These are phyloP conservation scores for Dorcus hopei DNA, from an alignment of 2,888 invertebrate species.

Conservation along the genomic window DNA sequence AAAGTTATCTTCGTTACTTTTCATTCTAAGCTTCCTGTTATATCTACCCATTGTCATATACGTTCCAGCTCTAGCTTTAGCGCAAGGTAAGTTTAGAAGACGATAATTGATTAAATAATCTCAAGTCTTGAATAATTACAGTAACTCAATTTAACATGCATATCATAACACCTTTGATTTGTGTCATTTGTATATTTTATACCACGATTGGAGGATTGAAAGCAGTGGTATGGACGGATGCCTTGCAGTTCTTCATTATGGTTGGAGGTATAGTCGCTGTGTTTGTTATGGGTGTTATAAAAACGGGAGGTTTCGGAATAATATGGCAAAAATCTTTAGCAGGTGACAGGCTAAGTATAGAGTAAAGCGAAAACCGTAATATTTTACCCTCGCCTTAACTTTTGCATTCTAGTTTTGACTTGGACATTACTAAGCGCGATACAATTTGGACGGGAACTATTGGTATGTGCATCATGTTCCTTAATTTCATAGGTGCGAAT, in stretches of 20 bases:
- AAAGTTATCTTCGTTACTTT: slow-evolving; percentile 59
- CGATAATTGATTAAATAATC: too few relatives aligned
- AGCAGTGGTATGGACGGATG: slow-evolving; percentile 65
- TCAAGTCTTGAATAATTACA: slow-evolving; percentile 32
- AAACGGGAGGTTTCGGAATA: slow-evolving; percentile 55
- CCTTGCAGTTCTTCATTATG: slow-evolving; percentile 58
- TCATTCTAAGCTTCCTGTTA: slow-evolving; percentile 57
- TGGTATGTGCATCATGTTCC: slow-evolving; percentile 54
- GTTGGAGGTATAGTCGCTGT: slow-evolving; percentile 55
- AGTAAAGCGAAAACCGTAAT: slow-evolving; percentile 40
- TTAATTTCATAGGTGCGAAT: slow-evolving; percentile 55
- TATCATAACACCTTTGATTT: slow-evolving; percentile 64
- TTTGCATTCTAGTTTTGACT: slow-evolving; percentile 54
- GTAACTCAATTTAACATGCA: slow-evolving; percentile 68
- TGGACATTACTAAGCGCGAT: slow-evolving; percentile 57
- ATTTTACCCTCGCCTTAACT: too few relatives aligned
- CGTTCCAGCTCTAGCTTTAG: slow-evolving; percentile 67
- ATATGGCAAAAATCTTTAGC: slow-evolving; percentile 58
- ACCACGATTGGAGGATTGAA: slow-evolving; percentile 68
- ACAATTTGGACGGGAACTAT: slow-evolving; percentile 60
- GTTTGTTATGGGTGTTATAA: slow-evolving; percentile 55
- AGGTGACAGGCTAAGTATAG: slow-evolving; percentile 57
- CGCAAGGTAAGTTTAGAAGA: slow-evolving; percentile 55
- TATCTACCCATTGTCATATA: slow-evolving; percentile 67
- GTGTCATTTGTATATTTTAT: slow-evolving; percentile 71